These are phyloP conservation scores for Ooceraea biroi DNA, from an alignment of 1,140 invertebrate species.

Conservation along the genomic window DNA sequence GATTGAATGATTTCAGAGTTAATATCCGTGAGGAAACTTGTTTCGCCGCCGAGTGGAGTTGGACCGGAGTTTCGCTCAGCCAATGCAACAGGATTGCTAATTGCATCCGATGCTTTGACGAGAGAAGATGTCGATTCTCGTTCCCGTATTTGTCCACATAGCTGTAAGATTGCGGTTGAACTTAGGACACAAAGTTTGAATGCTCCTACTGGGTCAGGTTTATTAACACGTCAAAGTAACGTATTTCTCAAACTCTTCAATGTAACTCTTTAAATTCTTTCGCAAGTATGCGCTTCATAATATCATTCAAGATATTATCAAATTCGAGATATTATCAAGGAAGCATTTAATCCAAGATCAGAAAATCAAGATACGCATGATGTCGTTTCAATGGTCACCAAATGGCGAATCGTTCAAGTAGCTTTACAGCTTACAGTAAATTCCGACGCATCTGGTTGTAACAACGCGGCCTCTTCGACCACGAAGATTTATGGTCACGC, in stretches of 20 bases:
- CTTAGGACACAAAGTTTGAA: constrained; percentile 20
- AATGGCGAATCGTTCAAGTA: constrained; percentile 45
- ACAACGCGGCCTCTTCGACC: constrained; percentile 53
- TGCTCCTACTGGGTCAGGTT: constrained; percentile 17
- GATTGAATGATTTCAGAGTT: constrained; percentile 63
- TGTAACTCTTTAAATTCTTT: background rate
- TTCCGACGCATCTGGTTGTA: constrained; percentile 69
- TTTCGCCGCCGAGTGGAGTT: constrained; percentile 55
- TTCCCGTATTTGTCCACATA: constrained; percentile 39
- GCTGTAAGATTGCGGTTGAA: constrained; percentile 13
- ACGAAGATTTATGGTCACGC: constrained; percentile 61
- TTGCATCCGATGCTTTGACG: constrained; percentile 59
- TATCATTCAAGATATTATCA: too few relatives aligned
- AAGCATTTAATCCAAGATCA: background rate
- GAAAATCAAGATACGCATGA: background rate
- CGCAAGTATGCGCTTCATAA: too few relatives aligned
- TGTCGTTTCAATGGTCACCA: background rate
- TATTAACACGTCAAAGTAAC: background rate
- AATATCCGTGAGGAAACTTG: constrained; percentile 60
- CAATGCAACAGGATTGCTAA: constrained; percentile 47
- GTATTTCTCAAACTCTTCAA: background rate
- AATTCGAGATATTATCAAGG: background rate
- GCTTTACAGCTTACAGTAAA: constrained; percentile 69
- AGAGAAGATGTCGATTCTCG: constrained; percentile 41
- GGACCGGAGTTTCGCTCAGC: constrained; percentile 36